Conservation (phyloP, 2,113 vertebrate species). For the Gallinago undulata region DNA sequence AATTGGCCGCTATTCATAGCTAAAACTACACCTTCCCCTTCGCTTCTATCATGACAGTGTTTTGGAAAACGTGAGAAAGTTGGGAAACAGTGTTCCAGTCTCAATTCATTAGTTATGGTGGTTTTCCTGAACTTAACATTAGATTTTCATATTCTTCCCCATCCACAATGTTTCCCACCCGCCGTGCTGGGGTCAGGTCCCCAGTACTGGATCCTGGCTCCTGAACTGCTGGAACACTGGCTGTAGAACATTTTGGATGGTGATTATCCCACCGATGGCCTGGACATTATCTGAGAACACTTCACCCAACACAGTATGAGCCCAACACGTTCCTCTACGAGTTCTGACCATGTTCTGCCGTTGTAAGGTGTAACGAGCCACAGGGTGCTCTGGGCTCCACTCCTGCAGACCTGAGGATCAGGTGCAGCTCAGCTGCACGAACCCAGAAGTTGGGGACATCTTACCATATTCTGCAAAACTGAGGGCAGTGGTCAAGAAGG, state of each 20-base stretch:
- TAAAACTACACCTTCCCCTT: neutral
- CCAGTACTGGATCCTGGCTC: neutral
- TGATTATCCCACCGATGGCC: accelerated
- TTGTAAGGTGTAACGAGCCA: accelerated
- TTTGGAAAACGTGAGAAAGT: neutral
- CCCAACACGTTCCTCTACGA: neutral
- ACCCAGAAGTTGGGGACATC: neutral
- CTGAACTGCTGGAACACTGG: neutral
- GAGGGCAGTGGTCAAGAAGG: neutral
- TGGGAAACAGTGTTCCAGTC: neutral
- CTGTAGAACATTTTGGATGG: neutral
- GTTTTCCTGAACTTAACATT: neutral
- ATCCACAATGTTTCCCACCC: neutral
- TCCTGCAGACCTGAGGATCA: neutral
- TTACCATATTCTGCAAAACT: neutral
- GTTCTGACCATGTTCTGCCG: neutral
- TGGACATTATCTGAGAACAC: neutral
- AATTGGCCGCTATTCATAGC: neutral
- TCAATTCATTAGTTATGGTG: accelerated
- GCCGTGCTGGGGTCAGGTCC: neutral
- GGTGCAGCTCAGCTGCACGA: neutral
- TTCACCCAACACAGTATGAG: neutral
- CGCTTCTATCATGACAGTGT: neutral
- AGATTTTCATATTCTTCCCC: neutral
- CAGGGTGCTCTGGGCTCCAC: neutral